Conservation (phyloP, 2,797 vertebrate genomes). For the Avahi laniger region DNA sequence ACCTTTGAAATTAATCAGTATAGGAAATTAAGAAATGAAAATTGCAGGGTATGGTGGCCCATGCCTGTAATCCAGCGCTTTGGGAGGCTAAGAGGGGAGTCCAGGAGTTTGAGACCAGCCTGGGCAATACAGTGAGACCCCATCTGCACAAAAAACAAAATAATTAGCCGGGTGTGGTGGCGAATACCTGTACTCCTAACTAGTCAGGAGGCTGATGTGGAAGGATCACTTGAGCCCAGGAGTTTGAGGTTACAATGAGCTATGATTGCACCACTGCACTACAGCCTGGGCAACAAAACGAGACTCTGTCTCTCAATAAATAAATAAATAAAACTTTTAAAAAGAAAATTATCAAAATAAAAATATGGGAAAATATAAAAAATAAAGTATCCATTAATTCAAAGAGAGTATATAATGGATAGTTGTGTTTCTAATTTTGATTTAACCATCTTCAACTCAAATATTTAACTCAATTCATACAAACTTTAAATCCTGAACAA, state of each 20-base stretch:
- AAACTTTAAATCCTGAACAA: neutral
- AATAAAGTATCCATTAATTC: neutral
- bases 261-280: neutral
- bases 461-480: neutral
- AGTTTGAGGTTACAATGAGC: neutral
- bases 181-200: neutral
- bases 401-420: neutral
- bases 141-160: neutral
- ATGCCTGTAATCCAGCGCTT: neutral
- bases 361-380: constrained; percentile 15
- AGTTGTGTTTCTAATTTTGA: constrained; percentile 35
- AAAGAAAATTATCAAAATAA: neutral
- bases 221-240: neutral
- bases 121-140: neutral
- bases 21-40: neutral
- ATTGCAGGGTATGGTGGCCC: neutral
- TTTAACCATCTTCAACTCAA: neutral
- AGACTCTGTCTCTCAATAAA: neutral
- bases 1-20: neutral
- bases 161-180: neutral
- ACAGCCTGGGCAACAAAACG: neutral
- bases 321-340: neutral
- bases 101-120: neutral
- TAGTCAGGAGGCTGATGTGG: neutral
- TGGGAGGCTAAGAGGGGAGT: neutral